Evolutionary conservation across 2,888 invertebrate species (phyloP).

Genomic region (Euphydryas editha): DNA sequence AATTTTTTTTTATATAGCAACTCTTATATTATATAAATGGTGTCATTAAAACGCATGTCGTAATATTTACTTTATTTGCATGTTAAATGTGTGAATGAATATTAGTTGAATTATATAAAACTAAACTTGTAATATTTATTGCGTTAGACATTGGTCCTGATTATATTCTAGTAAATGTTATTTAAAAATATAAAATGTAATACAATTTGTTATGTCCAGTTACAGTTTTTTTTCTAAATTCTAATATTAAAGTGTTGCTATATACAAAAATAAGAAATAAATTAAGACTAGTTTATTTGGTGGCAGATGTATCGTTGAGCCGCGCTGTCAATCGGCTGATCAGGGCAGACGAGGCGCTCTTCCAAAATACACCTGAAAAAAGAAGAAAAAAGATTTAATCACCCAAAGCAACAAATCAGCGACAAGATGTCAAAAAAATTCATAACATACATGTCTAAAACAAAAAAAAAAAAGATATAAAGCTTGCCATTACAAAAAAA

Average conservation of each 20-base stretch:
- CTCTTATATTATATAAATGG: constrained; percentile 23
- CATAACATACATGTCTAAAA: constrained; percentile 13
- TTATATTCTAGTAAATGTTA: no score
- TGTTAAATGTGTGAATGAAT: neutral
- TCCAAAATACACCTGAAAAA: constrained; percentile 76
- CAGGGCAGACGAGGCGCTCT: constrained; percentile 75
- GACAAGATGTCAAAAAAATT: constrained; percentile 6
- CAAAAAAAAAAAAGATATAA: neutral
- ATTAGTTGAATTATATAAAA: neutral
- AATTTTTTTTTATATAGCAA: constrained; percentile 46
- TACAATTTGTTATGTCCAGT: no score
- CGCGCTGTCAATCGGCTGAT: constrained; percentile 79
- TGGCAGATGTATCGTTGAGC: constrained; percentile 79
- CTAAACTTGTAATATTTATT: neutral
- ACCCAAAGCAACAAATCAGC: constrained; percentile 15
- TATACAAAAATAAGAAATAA: constrained; percentile 8
- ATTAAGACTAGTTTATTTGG: constrained; percentile 23
- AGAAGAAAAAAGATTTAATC: constrained; percentile 73
- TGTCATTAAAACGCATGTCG: neutral
- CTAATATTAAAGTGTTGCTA: constrained; percentile 18
- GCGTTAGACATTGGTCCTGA: neutral
- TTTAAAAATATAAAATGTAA: no score
- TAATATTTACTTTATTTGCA: constrained; percentile 22
- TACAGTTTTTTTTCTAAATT: no score
- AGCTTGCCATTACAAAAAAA: neutral